These are phyloP conservation scores for Papilio polytes DNA, from an alignment of 1,140 invertebrate genomes.

Conservation along the genomic window DNA sequence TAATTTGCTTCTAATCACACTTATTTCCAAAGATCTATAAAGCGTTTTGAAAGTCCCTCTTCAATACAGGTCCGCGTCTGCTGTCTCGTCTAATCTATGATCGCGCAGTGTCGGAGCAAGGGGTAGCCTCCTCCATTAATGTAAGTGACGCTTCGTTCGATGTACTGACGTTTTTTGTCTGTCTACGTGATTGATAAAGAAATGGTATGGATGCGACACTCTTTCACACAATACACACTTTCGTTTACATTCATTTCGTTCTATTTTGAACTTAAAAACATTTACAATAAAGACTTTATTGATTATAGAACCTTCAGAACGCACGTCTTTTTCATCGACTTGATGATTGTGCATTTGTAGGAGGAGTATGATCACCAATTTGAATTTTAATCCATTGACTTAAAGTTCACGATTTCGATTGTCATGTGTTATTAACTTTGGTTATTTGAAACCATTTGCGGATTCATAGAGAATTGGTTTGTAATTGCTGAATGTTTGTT, in stretches of 20 bases:
- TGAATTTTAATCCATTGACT: conserved; percentile 12
- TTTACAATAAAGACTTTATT: conserved; percentile 33
- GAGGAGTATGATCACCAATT: background rate
- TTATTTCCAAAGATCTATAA: background rate
- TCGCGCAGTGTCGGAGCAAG: conserved; percentile 53
- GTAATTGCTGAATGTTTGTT: conserved; percentile 43
- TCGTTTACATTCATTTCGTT: conserved; percentile 20
- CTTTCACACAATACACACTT: conserved; percentile 40
- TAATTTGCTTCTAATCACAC: background rate
- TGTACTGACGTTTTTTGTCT: conserved; percentile 70
- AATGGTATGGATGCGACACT: conserved; percentile 73
- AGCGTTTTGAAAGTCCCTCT: background rate
- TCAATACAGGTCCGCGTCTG: background rate
- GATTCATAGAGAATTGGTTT: conserved; percentile 46
- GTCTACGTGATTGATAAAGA: conserved; percentile 78
- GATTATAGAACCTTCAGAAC: background rate
- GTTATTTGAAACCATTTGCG: conserved; percentile 43
- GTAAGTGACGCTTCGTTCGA: conserved; percentile 78
- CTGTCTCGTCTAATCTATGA: conserved; percentile 49
- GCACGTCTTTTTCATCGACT: conserved; percentile 22
- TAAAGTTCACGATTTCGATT: background rate
- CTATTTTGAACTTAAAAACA: conserved; percentile 38
- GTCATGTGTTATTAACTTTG: background rate
- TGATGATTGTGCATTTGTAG: background rate
- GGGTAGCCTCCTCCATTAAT: conserved; percentile 70